A percentile compares a stretch with the other conserved stretches of the same genome.
Conservation (phyloP, 2,113 vertebrate species). For the Rhea pennata region DNA sequence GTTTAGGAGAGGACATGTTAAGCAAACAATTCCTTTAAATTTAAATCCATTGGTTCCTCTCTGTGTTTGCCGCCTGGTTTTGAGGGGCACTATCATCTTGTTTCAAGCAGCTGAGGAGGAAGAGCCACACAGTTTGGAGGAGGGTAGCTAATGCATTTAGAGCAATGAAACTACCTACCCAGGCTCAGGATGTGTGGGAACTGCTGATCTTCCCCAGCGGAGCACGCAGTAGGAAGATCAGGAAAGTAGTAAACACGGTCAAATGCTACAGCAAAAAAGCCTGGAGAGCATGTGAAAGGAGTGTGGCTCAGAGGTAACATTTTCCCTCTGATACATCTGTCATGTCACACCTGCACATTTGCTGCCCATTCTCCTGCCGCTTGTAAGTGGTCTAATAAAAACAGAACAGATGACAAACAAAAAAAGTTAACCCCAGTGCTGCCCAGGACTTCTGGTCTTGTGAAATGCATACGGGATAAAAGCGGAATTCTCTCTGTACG, state of each 20-base stretch:
- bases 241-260: background rate
- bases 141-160: background rate
- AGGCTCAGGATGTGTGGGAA: background rate
- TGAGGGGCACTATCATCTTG: background rate
- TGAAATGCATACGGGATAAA: background rate
- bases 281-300: background rate
- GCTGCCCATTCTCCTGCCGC: rapidly evolving
- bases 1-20: background rate
- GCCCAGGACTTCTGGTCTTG: background rate
- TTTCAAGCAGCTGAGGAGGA: background rate
- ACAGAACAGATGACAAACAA: background rate
- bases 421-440: background rate
- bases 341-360: background rate
- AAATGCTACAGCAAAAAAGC: background rate
- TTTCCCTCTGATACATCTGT: background rate
- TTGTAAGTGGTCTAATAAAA: background rate
- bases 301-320: background rate
- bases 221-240: background rate
- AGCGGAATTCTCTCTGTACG: background rate
- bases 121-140: background rate
- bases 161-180: background rate
- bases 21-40: background rate
- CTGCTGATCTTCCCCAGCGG: background rate
- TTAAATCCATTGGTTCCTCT: background rate
- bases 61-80: background rate